phyloP scores from a whole-genome alignment of 2,888 invertebrate genomes.

The Druceiella hillmani region DNA sequence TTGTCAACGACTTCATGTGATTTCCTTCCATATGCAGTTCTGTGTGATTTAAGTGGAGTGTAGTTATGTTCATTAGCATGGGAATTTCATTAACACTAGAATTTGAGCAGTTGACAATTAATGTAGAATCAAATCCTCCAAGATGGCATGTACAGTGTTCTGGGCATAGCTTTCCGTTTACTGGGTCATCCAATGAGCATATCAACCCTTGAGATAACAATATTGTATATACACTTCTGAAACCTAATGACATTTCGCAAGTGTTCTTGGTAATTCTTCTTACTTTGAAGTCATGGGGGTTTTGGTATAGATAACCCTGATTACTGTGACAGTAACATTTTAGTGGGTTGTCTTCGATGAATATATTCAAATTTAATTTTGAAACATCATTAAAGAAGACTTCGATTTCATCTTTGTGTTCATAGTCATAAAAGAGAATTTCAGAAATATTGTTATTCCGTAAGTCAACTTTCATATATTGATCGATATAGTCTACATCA shows the following conservation, averaged over 20 bases:
- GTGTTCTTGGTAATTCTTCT: constrained; percentile 35
- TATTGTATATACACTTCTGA: constrained; percentile 29
- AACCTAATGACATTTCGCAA: constrained; percentile 37
- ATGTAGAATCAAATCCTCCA: constrained; percentile 38
- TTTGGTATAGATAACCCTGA: constrained; percentile 48
- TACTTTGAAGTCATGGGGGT: constrained; percentile 36
- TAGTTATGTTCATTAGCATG: constrained; percentile 28
- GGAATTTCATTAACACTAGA: constrained; percentile 43
- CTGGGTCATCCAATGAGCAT: constrained; percentile 37
- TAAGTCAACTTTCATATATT: constrained; percentile 42
- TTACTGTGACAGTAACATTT: constrained; percentile 55
- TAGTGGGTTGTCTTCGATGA: constrained; percentile 55
- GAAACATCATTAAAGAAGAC: constrained; percentile 8
- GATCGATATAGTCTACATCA: constrained; percentile 34
- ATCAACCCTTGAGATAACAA: constrained; percentile 39
- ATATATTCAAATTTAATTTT: constrained; percentile 27
- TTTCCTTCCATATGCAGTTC: constrained; percentile 42
- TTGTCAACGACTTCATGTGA: constrained; percentile 33
- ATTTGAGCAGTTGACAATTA: constrained; percentile 51
- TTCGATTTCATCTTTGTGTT: constrained; percentile 21
- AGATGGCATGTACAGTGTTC: constrained; percentile 46
- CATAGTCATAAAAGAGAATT: constrained; percentile 34
- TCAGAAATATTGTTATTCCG: constrained; percentile 48
- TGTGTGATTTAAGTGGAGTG: constrained; percentile 30
- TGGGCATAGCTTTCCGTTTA: constrained; percentile 38